Evolutionary conservation across 2,797 vertebrate species (phyloP).

Genomic region (Adelosebastes latens): DNA sequence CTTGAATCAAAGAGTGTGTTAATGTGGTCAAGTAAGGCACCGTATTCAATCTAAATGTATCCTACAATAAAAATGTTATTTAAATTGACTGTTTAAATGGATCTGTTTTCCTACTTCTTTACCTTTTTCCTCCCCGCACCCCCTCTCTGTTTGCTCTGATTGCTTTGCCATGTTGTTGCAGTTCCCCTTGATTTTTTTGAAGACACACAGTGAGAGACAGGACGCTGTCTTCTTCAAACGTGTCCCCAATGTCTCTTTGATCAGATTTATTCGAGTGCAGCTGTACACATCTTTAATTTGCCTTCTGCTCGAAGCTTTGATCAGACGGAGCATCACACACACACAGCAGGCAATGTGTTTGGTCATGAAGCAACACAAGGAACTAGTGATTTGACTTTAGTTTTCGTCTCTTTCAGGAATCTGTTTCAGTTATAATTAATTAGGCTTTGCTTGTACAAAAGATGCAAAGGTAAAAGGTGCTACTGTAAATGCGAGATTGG

Average conservation of each 20-base stretch:
- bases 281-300: conserved; percentile 53
- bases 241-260: conserved; percentile 44
- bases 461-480: neutral
- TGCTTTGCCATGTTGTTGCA: conserved; percentile 61
- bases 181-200: conserved; percentile 41
- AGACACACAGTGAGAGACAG: conserved; percentile 33
- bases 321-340: conserved; percentile 24
- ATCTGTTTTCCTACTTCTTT: conserved; percentile 49
- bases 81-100: neutral
- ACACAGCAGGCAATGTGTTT: conserved; percentile 9
- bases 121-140: neutral
- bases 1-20: neutral
- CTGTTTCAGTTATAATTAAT: neutral
- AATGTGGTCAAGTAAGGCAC: conserved; percentile 5
- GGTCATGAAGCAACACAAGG: neutral
- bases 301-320: conserved; percentile 38
- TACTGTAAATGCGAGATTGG: too few relatives aligned
- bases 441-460: neutral
- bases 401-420: neutral
- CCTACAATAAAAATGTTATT: neutral
- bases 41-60: conserved; percentile 7
- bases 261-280: conserved; percentile 55
- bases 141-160: conserved; percentile 46
- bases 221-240: conserved; percentile 42
- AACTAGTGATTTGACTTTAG: neutral